These are phyloP conservation scores for Mastigias papua DNA, from an alignment of 30 jellyfish, hydroid and myxozoan species.

Conservation along the genomic window DNA sequence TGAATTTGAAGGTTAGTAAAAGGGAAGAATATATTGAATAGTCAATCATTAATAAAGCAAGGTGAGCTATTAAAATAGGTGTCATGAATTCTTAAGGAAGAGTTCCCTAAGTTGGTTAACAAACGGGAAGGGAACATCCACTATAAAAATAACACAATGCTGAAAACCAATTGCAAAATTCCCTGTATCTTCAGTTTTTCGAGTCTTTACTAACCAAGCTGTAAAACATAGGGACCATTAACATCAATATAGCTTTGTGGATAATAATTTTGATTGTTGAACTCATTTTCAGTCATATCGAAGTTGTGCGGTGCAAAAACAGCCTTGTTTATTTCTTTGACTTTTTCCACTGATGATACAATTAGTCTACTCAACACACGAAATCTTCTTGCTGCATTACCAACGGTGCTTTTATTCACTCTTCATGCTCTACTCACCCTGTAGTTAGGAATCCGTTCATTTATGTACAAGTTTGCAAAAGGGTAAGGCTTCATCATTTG, in stretches of 20 bases:
- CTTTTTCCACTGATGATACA: slow-evolving; percentile 34
- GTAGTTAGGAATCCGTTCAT: slow-evolving; percentile 50
- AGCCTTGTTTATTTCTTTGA: slow-evolving; percentile 13
- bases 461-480: background rate
- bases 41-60: background rate
- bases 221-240: slow-evolving; percentile 44
- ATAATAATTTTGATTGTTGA: slow-evolving; percentile 23
- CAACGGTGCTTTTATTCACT: slow-evolving; percentile 66
- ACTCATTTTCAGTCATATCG: slow-evolving; percentile 13
- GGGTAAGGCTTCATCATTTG: slow-evolving; percentile 86
- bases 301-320: slow-evolving; percentile 69
- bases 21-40: background rate
- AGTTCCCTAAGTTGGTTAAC: slow-evolving; percentile 5
- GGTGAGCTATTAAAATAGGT: slow-evolving; percentile 3
- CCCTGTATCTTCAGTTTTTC: slow-evolving; percentile 33
- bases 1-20: background rate
- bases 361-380: slow-evolving; percentile 69
- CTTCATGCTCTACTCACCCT: slow-evolving; percentile 74
- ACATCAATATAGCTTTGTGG: slow-evolving; percentile 31
- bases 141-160: background rate
- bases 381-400: slow-evolving; percentile 56
- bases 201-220: slow-evolving; percentile 55
- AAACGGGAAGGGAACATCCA: background rate
- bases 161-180: background rate
- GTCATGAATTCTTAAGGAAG: slow-evolving; percentile 4